Evolutionary conservation across 2,113 vertebrate genomes (phyloP), one percentile per base, ranked within the genome.

Genomic region (Tetrax tetrax): DNA sequence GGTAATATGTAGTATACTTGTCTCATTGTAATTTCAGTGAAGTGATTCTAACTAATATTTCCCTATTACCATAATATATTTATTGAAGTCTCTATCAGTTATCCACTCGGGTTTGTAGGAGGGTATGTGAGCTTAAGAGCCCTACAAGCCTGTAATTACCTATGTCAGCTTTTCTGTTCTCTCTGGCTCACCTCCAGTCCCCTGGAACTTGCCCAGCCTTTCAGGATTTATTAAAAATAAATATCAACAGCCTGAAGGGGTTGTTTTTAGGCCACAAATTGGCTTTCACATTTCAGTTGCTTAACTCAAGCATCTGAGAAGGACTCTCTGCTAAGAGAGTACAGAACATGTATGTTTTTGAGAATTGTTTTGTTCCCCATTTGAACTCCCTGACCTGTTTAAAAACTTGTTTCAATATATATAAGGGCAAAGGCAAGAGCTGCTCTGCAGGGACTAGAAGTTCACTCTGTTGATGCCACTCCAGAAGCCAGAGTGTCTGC

Each of bases 201-300:
- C 54, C 38, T 83, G 59, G 59, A 86, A 88, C 41, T 65, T 90
- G 21, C 47, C 24, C 59, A 41, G 5, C 69, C 79, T 91, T 88
- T 79, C 50, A 88, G n/a, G 8, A 29, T 88, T 89, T 83, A 50
- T 88, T 95, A 50, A 88, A 97, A 93, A 76, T 65, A 79, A 88
- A n/a, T 60, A 61, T 31, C 33, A 86, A 57, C 7, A 88, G 9
- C 41, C 38, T 28, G 74, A 37, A 61, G 15, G 15, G 68, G 16
- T 43, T 53, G 57, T 90, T 60, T 45, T n/a, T 37, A 65, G 50
- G 60, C 28, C 72, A 72, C n/a, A 65, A 4, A 77, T 53, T 86
- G 86, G 15, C 27, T 83, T 69, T 68, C 24, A 38, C 14, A 22
- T 83, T 80, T 77, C 63, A 48, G 14, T 89, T 70, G n/a, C 68